Conservation (phyloP, 2,888 invertebrate genomes). For the Eretmocerus hayati region DNA sequence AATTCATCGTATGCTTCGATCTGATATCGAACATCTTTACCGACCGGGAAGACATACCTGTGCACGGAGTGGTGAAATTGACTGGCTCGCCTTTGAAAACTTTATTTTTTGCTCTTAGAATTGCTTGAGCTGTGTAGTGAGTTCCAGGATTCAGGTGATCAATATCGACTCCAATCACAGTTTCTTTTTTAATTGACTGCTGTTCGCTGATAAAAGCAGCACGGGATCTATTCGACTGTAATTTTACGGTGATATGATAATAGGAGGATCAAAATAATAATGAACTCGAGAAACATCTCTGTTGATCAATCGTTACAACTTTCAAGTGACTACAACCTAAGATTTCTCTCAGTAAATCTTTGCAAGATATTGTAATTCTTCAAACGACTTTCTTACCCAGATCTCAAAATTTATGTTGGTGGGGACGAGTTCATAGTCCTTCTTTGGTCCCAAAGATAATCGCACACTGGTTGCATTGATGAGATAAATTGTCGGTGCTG, state of each 20-base stretch:
- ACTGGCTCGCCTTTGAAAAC: conserved; percentile 9
- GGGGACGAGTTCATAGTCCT: conserved; percentile 18
- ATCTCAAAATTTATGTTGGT: conserved; percentile 16
- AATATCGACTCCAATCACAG: conserved; percentile 5
- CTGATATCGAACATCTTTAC: neutral
- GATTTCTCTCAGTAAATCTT: no score
- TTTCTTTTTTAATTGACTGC: conserved; percentile 1
- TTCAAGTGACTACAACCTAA: neutral
- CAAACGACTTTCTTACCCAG: conserved; percentile 17
- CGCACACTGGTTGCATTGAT: conserved; percentile 19
- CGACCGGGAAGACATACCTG: conserved; percentile 20
- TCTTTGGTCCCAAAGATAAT: conserved; percentile 7
- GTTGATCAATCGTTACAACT: no score
- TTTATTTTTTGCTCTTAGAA: neutral
- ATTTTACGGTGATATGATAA: no score
- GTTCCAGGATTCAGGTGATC: conserved; percentile 20
- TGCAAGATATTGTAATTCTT: no score
- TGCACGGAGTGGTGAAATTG: conserved; percentile 23
- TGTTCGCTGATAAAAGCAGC: neutral
- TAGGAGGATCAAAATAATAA: no score
- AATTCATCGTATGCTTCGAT: no score
- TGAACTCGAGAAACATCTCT: no score
- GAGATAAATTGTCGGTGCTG: conserved; percentile 11
- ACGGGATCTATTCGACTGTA: conserved; percentile 2
- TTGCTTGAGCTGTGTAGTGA: conserved; percentile 14